These are phyloP conservation scores for Drosophila barbarae DNA, from an alignment of 2,888 invertebrate species.

Conservation along the genomic window DNA sequence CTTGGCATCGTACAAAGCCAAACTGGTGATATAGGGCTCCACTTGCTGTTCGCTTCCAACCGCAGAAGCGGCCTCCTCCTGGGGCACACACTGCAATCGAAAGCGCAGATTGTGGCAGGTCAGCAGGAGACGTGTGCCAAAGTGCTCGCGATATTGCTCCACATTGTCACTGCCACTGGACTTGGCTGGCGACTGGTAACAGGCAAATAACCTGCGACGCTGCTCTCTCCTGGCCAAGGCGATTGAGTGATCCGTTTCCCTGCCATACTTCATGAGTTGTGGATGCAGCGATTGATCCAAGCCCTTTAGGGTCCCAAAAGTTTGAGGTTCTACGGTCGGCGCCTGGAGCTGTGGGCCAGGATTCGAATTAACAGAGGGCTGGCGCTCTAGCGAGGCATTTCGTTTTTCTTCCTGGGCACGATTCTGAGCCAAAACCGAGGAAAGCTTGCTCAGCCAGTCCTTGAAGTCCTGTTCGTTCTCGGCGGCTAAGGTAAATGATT, in stretches of 20 bases:
- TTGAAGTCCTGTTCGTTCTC: constrained; percentile 90
- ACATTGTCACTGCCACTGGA: constrained; percentile 81
- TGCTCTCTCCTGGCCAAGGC: constrained; percentile 89
- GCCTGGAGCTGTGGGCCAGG: constrained; percentile 52
- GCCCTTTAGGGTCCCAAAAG: constrained; percentile 91
- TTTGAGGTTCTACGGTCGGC: constrained; percentile 81
- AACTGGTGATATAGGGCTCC: constrained; percentile 95
- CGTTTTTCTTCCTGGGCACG: constrained; percentile 90
- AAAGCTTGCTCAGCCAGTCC: constrained; percentile 92
- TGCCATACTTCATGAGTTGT: constrained; percentile 91
- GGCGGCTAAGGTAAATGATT: constrained; percentile 91
- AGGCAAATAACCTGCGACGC: constrained; percentile 88
- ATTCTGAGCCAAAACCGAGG: constrained; percentile 90
- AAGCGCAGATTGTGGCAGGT: constrained; percentile 91
- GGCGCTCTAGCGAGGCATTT: constrained; percentile 84
- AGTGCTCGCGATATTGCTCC: constrained; percentile 91
- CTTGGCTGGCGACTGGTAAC: constrained; percentile 81
- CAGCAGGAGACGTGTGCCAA: constrained; percentile 91
- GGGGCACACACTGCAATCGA: constrained; percentile 84
- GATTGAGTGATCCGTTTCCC: constrained; percentile 93
- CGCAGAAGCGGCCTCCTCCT: constrained; percentile 83
- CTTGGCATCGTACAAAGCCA: constrained; percentile 94
- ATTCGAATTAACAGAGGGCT: constrained; percentile 82
- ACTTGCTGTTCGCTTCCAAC: constrained; percentile 85
- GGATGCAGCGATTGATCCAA: constrained; percentile 96